Evolutionary conservation across 2,797 vertebrate genomes (phyloP).

Genomic region (Halcyon chelicuti): DNA sequence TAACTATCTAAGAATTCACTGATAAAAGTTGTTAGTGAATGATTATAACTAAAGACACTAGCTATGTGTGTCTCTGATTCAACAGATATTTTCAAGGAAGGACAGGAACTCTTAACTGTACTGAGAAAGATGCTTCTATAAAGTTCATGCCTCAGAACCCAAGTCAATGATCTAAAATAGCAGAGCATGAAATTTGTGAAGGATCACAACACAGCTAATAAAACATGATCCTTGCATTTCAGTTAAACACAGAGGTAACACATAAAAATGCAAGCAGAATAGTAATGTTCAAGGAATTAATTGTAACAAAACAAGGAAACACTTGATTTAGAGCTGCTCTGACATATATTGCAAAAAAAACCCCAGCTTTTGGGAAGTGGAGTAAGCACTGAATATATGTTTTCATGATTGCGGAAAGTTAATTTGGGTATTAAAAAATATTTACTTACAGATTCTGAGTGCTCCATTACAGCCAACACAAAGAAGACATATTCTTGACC

Average conservation of each 20-base stretch:
- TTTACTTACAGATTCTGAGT: constrained; percentile 93
- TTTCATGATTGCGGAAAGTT: background rate
- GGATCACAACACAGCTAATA: background rate
- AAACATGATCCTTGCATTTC: background rate
- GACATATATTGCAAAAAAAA: background rate
- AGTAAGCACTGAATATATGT: background rate
- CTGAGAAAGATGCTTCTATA: background rate
- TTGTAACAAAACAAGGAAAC: background rate
- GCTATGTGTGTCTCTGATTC: constrained; percentile 72
- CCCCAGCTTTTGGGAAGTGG: background rate
- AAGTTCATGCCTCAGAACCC: constrained; percentile 16
- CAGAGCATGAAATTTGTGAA: background rate
- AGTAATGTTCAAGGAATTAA: background rate
- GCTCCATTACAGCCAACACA: constrained; percentile 94
- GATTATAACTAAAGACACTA: constrained; percentile 81
- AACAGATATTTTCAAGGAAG: constrained; percentile 32
- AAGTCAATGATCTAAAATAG: background rate
- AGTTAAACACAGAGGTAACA: background rate
- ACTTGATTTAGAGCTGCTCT: background rate
- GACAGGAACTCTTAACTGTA: background rate
- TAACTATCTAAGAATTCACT: constrained; percentile 73
- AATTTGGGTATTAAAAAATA: background rate
- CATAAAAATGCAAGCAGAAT: background rate
- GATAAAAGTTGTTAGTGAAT: constrained; percentile 71
- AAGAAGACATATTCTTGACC: constrained; percentile 99